Evolutionary conservation across 2,797 vertebrate genomes (phyloP), one percentile per base, ranked within the genome.

Genomic region (Cynodonichthys magdalenae): DNA sequence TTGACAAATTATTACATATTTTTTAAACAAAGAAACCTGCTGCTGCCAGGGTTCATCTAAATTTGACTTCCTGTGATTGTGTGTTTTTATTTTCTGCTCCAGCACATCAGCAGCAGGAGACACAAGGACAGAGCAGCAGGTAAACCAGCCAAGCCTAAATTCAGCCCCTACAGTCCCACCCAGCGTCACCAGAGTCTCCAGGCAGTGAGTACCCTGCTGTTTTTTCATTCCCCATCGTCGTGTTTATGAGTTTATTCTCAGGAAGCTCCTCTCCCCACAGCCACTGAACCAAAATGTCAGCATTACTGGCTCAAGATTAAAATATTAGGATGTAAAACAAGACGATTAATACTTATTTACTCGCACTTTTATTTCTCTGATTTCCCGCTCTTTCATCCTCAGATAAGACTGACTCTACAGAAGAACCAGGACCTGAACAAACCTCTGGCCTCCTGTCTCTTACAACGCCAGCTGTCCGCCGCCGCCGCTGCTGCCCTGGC

Each of bases 61-160:
- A 28, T 54, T 60, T 64, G 18, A 15, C 58, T 45, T 44, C 49
- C 17, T 50, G 8, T 51, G 10, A 69, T 36, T 68, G 10, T 54
- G 12, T 53, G 31, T 62, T 12, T 61, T 0, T 66, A 39, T 82
- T 53, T 70, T 78, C 76, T 75, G 55, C 89, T 91, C 59, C 92
- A 99, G 98, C 98, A 99, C 88, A 99, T 99, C 92, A 98, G 97
- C 94, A 99, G 98, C 81, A 92, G 98, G 90, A 95, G 98, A 78
- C 98, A 99, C 85, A 99, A 99, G 92, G 98, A 99, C 80, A 92
- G 96, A 91, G 96, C 97, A 48, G 96, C 97, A 72, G 98, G 98
- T 74, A 99, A 99, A 90, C 96, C 96, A 17, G 89, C 95, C 90
- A 99, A 99, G 86, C 97, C 98, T n/a, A 99, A 99, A 86, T 99